Evolutionary conservation across 2,888 invertebrate species (phyloP), one percentile per base, ranked within the genome.

Genomic region (Dryocosmus kuriphilus): DNA sequence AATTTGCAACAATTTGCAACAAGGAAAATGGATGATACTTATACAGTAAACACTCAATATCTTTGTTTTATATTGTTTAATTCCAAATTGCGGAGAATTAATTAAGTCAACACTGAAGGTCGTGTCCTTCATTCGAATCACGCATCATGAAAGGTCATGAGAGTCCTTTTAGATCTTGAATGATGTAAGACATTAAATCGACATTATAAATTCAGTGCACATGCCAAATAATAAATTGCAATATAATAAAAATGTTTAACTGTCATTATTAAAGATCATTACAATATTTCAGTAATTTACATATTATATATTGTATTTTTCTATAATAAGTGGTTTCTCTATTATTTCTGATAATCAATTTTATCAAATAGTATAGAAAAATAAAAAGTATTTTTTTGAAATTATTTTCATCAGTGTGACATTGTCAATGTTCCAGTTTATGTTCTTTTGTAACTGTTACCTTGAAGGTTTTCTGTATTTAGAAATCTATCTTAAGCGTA

Each of bases 111-210:
- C 11, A 35, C 2, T 35, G 11, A 11, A 35, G 35, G 35, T 35
- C 35, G 35, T 32, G 30, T 61, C 61, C 32, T 61, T 61, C 19
- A 61, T 61, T 61, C 30, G 16, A 61, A 30, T 32, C 16, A 41
- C 27, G 24, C 24, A 41, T 67, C 41, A 67, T 38, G 41, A 27
- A 46, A 67, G 46, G 46, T 27, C 27, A 67, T 67, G 46, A 27
- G 46, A 67, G 27, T 67, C 19, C 67, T 67, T 67, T 67, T 67
- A 27, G 67, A 46, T 67, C 19, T 16, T 67, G 24, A 46, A 67
- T 41, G 27, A 67, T 38, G 22, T 41, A 41, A 41, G 5, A 16
- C 41, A 41, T 16, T 41, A 41, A 41, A 41, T 41, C 16, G 41
- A 41, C 5, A 16, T 41, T 5, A 41, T 6, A 16, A 41, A 41